Conservation (phyloP, 92 coral and sea anemone genomes). For the Ricordea florida region DNA sequence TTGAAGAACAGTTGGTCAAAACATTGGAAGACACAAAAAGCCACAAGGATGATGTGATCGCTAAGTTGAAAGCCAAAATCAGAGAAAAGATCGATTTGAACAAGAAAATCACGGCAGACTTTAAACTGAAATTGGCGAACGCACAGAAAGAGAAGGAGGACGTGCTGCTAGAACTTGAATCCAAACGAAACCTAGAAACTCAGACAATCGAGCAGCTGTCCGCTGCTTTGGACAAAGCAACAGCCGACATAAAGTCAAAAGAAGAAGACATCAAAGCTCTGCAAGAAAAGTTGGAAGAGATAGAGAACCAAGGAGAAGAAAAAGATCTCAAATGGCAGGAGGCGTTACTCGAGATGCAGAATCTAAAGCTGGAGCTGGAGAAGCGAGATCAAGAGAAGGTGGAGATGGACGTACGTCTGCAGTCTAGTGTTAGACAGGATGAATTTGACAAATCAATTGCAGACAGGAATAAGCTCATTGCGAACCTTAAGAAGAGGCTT, state of each 20-base stretch:
- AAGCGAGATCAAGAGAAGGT: slow-evolving; percentile 74
- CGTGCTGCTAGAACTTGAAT: slow-evolving; percentile 18
- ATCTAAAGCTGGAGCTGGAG: slow-evolving; percentile 75
- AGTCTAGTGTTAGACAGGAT: slow-evolving; percentile 63
- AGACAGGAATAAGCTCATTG: slow-evolving; percentile 78
- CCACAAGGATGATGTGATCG: slow-evolving; percentile 84
- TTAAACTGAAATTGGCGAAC: slow-evolving; percentile 51
- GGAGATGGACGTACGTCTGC: slow-evolving; percentile 72
- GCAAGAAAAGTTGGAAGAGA: slow-evolving; percentile 54
- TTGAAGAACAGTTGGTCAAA: slow-evolving; percentile 71
- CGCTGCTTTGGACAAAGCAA: slow-evolving; percentile 56
- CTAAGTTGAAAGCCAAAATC: slow-evolving; percentile 76
- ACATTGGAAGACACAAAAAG: slow-evolving; percentile 71
- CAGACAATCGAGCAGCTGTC: slow-evolving; percentile 48
- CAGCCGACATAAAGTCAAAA: slow-evolving; percentile 47
- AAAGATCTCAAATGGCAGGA: slow-evolving; percentile 82
- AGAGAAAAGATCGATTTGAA: slow-evolving; percentile 74
- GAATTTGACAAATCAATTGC: slow-evolving; percentile 62
- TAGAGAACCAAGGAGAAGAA: slow-evolving; percentile 75
- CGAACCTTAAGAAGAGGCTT: slow-evolving; percentile 66
- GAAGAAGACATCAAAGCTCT: slow-evolving; percentile 62
- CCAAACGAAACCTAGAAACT: slow-evolving; percentile 48
- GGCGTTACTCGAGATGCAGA: slow-evolving; percentile 73
- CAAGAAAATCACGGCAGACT: slow-evolving; percentile 65
- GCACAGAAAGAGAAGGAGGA: slow-evolving; percentile 66